phyloP scores from a whole-genome alignment of 2,113 vertebrate genomes.

The Todiramphus chloris region DNA sequence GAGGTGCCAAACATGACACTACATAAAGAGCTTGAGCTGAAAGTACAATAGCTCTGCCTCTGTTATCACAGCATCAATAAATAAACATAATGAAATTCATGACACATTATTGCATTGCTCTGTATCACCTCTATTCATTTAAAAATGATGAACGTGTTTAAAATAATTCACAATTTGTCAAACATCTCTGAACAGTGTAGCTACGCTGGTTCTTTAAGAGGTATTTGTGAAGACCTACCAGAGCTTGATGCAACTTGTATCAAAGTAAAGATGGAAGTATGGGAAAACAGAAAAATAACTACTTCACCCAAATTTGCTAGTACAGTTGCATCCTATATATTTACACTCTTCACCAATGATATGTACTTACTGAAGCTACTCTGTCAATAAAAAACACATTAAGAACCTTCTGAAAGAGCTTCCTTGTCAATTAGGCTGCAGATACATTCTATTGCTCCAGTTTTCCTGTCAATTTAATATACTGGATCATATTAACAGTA shows the following conservation, averaged over 20 bases:
- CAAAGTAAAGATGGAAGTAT: constrained; percentile 15
- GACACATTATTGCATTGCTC: constrained; percentile 69
- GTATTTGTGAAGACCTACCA: background rate
- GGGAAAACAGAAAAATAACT: constrained; percentile 2
- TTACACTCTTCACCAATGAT: constrained; percentile 53
- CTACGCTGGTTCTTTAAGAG: background rate
- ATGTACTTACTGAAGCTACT: constrained; percentile 46
- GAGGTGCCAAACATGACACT: background rate
- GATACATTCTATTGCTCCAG: constrained; percentile 62
- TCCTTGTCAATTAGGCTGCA: constrained; percentile 73
- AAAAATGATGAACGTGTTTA: constrained; percentile 48
- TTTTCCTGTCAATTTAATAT: constrained; percentile 78
- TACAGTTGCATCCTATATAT: constrained; percentile 40
- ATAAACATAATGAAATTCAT: constrained; percentile 75
- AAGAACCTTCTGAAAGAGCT: constrained; percentile 69
- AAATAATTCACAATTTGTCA: constrained; percentile 68
- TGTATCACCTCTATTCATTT: constrained; percentile 66
- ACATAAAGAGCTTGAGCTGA: constrained; percentile 39
- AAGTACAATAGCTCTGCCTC: constrained; percentile 53
- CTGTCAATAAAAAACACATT: constrained; percentile 76
- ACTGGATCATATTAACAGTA: constrained; percentile 76
- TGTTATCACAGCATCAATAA: constrained; percentile 62
- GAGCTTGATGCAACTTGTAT: background rate
- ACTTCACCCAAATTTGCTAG: background rate
- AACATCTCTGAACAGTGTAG: background rate